Conservation (phyloP, 2,888 invertebrate genomes). For the Trachelus troglodyta region DNA sequence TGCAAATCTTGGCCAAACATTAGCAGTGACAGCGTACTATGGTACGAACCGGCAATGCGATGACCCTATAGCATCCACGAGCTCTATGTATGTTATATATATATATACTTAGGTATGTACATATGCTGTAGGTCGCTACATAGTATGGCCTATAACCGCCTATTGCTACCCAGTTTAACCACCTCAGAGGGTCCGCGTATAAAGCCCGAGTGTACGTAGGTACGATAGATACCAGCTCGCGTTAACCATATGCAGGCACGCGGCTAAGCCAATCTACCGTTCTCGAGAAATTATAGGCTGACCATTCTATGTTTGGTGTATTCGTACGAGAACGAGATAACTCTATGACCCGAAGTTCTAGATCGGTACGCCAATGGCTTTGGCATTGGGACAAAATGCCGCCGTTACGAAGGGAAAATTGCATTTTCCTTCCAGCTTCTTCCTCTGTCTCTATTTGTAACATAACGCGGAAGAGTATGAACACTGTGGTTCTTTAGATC, state of each 20-base stretch:
- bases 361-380: too few relatives aligned
- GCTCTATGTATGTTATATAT: neutral
- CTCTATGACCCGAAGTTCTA: neutral
- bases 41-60: neutral
- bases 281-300: slow-evolving; percentile 46
- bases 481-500: too few relatives aligned
- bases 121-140: neutral
- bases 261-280: slow-evolving; percentile 49
- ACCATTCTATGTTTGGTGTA: slow-evolving; percentile 37
- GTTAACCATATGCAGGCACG: slow-evolving; percentile 40
- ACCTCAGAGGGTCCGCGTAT: slow-evolving; percentile 4
- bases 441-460: too few relatives aligned
- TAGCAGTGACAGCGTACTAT: slow-evolving; percentile 42
- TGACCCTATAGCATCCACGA: neutral
- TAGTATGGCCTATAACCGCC: neutral
- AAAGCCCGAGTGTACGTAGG: slow-evolving; percentile 10
- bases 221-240: slow-evolving; percentile 32
- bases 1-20: slow-evolving; percentile 64
- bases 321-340: slow-evolving; percentile 15
- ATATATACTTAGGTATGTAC: neutral
- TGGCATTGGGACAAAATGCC: too few relatives aligned
- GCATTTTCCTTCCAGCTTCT: too few relatives aligned
- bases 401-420: too few relatives aligned
- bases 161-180: slow-evolving; percentile 2
- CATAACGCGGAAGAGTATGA: too few relatives aligned